Base-by-base conservation (phyloP, 35 echinoderm and acorn worm species). In the Anneissia japonica region DNA sequence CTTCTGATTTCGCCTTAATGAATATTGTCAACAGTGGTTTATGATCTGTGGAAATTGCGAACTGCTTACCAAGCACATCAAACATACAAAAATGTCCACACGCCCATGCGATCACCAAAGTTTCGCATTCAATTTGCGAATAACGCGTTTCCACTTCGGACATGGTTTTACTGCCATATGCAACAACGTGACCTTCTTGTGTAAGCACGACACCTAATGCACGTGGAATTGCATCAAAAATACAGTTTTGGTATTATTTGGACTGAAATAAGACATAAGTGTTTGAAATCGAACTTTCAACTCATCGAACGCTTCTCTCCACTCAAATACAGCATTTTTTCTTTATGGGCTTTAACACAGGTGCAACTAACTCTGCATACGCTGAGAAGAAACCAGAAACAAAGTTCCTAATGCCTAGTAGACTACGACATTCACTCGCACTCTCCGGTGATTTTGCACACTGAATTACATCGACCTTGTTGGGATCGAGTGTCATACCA, bases 111-210 rank as follows among this genome's bases (percentile, higher is more conserved):
- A 90, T 35, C 6, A 75, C 82, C 32, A 91, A 51, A 3, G 79
- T 77, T 75, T 91, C 84, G 21, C 84, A 28, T 87, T 86, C 77
- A 13, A 45, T 91, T 56, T 91, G 84, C 2, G 84, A 91, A 41
- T 91, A 87, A 30, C 46, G 74, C 51, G 33, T 23, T 19, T 88
- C 30, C 0, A 87, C 41, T 26, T 4, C 11, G 9, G 89, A 34
- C 0, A 86, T 28, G 33, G 83, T 34, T 79, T 77, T 64, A 79
- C 78, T 91, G 14, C 76, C 84, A 72, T 91, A 87, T 3, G 38
- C 76, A 55, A 86, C 33, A 74, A 87, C 39, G 16, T 51, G 29
- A 19, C 28, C n/a, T 19, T 32, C 80, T 28, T 76, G 74, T 11
- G n/a, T 76, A 10, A 76, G 33, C 74, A 76, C 33, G 6, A 32